Base-by-base conservation (phyloP, 1,140 invertebrate species). In the Heterodera carotae region DNA sequence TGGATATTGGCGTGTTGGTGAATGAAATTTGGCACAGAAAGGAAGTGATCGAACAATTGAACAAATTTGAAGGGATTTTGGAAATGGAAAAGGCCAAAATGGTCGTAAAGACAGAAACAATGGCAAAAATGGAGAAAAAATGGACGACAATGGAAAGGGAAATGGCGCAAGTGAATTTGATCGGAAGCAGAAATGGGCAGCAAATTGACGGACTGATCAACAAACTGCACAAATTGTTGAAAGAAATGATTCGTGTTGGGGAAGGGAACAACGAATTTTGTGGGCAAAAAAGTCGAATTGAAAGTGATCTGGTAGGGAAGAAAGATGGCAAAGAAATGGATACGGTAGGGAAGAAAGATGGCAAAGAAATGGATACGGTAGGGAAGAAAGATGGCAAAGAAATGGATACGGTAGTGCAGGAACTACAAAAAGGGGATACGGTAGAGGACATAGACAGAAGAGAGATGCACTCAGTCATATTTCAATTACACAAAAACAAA, bases 51-150 rank as follows among this genome's bases (percentile, higher is more conserved):
- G 39, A 18, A 68, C 39, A 68, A 36, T 68, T 34, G 66, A 68
- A 15, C 27, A 43, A 68, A 68, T 68, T 68, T 68, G 66, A 68
- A 27, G 66, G 39, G 6, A 68, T 68, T 68, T 25, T 25, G 2
- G n/a, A 43, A 27, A 68, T 36, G 66, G 66, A 68, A 68, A 68
- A 68, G 39, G 66, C 66, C 18, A 18, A 36, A 68, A 68, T 36
- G 6, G 33, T 27, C 66, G 3, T 56, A 22, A 56, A 22, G 22
- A 56, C 15, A 56, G 48, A 56, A 1, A 56, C 15, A 56, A 2
- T 56, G 1, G 22, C 2, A 18, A 22, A 56, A 56, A 18, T 56
- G 48, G 48, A 56, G 48, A 4, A 56, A 22, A 56, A 56, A 56
- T 56, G 48, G 48, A 22, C 48, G 15, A 4, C 15, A 56, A 56